These are phyloP conservation scores for Melanargia galathea DNA, from an alignment of 2,888 invertebrate species.

Conservation along the genomic window DNA sequence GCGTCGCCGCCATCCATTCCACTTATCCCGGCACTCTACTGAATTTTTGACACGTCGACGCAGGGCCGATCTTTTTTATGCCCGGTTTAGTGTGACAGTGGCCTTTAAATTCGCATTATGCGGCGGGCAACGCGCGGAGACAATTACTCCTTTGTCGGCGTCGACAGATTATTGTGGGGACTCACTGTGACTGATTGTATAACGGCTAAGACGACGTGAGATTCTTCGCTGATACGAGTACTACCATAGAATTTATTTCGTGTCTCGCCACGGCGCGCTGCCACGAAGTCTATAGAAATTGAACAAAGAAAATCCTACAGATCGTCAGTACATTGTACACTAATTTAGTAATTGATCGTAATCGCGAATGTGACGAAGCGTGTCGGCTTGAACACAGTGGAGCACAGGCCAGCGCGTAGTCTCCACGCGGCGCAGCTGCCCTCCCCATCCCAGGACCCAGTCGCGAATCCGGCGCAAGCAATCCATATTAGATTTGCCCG, in stretches of 20 bases:
- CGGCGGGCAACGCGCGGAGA: conserved; percentile 46
- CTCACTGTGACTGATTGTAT: conserved; percentile 46
- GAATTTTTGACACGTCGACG: conserved; percentile 79
- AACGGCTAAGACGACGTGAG: conserved; percentile 44
- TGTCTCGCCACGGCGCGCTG: not conserved
- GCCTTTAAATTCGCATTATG: conserved; percentile 74
- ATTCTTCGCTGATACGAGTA: conserved; percentile 32
- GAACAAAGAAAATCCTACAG: not conserved
- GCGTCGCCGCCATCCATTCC: conserved; percentile 76
- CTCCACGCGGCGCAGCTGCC: conserved; percentile 41
- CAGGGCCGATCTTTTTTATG: conserved; percentile 71
- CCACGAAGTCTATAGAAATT: conserved; percentile 5
- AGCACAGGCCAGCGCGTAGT: conserved; percentile 13
- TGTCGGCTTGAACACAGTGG: not conserved
- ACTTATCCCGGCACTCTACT: conserved; percentile 78
- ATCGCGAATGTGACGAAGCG: not conserved
- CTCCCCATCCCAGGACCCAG: conserved; percentile 59
- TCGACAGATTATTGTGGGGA: conserved; percentile 43
- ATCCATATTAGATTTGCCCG: conserved; percentile 82
- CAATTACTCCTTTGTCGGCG: conserved; percentile 52
- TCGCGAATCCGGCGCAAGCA: conserved; percentile 78
- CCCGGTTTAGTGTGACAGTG: conserved; percentile 70
- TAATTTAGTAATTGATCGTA: conserved; percentile 1
- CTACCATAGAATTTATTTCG: conserved; percentile 2
- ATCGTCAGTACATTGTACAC: not conserved